Base-by-base conservation (phyloP, 2,797 vertebrate species). In the Hipposideros larvatus region DNA sequence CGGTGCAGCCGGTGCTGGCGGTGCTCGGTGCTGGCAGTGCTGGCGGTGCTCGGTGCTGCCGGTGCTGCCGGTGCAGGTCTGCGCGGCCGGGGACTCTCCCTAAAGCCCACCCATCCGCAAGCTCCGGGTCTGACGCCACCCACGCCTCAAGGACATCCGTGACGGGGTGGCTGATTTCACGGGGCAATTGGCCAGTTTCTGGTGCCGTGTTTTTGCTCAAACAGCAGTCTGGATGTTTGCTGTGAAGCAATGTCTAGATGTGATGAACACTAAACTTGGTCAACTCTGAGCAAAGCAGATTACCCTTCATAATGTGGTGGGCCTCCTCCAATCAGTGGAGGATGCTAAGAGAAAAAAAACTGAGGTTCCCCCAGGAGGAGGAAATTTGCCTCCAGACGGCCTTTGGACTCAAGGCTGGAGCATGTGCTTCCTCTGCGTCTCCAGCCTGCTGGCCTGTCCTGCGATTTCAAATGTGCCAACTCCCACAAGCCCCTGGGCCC, bases 401-500 rank as follows among this genome's bases (percentile, higher is more conserved):
- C n/a, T n/a, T 21, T 0, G 7, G 28, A 22, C 59, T 71, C 37
- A 3, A 9, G 13, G n/a, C 7, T 1, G 57, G 2, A 14, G 8
- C 18, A 3, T 1, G 46, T 48, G 13, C 86, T 6, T 1, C 21
- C 46, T 59, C 28, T 2, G 4, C 55, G 53, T 16, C 31, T 4
- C 0, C 11, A 4, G 26, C 11, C 61, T 11, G 31, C 46, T 0
- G 3, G 13, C 22, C 19, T 4, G 26, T 57, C 31, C 11, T 10
- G 18, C 13, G 0, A 51, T 1, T 11, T 11, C 22, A 21, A 46
- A 5, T 7, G 15, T 7, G 2, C 57, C 74, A n/a, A 34, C 16
- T 1, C 53, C 6, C 51, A 14, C 1, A 4, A 28, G 0, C 2
- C 3, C 6, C 4, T 1, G 24, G n/a, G 22, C 19, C 19, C 4